phyloP scores from a whole-genome alignment of 2,113 vertebrate genomes.

The Mus spicilegus region DNA sequence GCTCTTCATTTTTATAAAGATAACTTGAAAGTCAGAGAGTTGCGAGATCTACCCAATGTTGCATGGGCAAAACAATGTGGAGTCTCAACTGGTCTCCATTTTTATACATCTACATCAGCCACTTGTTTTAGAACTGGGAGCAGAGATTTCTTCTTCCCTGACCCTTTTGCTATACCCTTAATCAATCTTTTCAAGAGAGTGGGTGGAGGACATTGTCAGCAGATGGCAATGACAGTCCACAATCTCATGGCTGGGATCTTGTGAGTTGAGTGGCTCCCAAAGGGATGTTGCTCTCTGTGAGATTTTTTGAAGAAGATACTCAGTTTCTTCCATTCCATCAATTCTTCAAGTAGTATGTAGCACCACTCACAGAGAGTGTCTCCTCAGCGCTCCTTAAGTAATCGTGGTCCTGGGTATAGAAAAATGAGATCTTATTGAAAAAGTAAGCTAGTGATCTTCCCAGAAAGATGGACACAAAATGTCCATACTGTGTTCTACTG shows the following conservation, averaged over 20 bases:
- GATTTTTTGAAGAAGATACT: background rate
- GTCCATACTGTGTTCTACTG: background rate
- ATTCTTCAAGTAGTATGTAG: background rate
- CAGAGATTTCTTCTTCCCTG: background rate
- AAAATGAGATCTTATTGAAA: constrained; percentile 1
- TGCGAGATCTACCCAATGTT: background rate
- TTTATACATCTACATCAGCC: background rate
- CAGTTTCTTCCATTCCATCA: background rate
- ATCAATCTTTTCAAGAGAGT: background rate
- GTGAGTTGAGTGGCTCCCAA: background rate
- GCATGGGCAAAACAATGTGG: background rate
- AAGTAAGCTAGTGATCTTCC: background rate
- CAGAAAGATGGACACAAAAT: background rate
- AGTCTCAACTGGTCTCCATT: background rate
- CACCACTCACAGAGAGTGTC: background rate
- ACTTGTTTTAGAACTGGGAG: background rate
- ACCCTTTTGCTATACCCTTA: background rate
- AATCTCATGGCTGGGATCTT: background rate
- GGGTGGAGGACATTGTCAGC: background rate
- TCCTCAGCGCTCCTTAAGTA: background rate
- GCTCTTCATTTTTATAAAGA: background rate
- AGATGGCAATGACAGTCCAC: background rate
- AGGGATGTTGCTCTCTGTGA: background rate
- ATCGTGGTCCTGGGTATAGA: background rate
- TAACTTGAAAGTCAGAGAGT: background rate